phyloP scores from a whole-genome alignment of 2,888 invertebrate genomes.

The Steinernema carpocapsae region DNA sequence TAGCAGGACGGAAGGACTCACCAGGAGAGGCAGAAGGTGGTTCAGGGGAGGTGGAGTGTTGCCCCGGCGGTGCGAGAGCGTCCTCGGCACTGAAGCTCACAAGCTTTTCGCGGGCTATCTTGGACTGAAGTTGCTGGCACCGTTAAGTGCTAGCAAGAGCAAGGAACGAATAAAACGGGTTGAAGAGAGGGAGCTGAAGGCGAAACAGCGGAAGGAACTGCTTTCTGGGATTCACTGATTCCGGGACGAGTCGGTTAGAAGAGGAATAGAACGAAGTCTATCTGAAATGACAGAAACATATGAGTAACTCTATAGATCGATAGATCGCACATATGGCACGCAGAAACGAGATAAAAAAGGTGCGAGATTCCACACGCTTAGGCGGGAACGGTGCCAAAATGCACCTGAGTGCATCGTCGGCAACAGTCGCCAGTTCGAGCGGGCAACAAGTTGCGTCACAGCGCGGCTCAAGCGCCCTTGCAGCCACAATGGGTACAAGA shows the following conservation, averaged over 20 bases:
- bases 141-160: conserved; percentile 25
- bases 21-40: conserved; percentile 28
- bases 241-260: too few relatives aligned
- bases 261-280: too few relatives aligned
- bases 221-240: too few relatives aligned
- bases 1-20: not conserved
- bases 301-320: not conserved
- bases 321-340: conserved; percentile 22
- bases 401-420: too few relatives aligned
- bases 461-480: not conserved
- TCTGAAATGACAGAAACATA: too few relatives aligned
- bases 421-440: not conserved
- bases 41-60: conserved; percentile 18
- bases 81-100: conserved; percentile 35
- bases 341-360: not conserved
- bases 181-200: not conserved
- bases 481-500: conserved; percentile 28
- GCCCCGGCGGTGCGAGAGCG: conserved; percentile 31
- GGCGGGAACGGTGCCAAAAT: not conserved
- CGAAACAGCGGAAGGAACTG: too few relatives aligned
- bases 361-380: conserved; percentile 1
- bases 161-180: not conserved
- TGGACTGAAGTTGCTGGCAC: conserved; percentile 17
- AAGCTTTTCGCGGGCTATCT: conserved; percentile 34
- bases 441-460: conserved; percentile 1